phyloP scores from a whole-genome alignment of 1,140 invertebrate species.

The Diachasma alloeum region DNA sequence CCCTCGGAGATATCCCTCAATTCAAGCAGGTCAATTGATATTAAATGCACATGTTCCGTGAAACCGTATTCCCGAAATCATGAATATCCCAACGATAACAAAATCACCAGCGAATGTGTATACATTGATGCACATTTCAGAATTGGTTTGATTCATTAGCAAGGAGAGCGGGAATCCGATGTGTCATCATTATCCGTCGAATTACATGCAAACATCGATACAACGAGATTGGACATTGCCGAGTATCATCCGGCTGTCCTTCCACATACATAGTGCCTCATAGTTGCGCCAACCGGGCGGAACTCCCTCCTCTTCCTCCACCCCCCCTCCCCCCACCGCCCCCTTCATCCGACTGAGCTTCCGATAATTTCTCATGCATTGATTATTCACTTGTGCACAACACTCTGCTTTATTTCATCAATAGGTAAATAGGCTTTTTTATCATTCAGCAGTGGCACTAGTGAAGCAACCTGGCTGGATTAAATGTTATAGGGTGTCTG shows the following conservation, averaged over 20 bases:
- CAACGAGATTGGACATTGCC: constrained; percentile 20
- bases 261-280: not conserved
- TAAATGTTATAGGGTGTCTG: constrained; percentile 5
- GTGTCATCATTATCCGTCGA: constrained; percentile 31
- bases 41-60: not conserved
- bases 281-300: not conserved
- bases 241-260: not conserved
- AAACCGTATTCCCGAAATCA: not conserved
- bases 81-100: not conserved
- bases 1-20: not conserved
- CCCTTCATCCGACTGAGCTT: constrained; percentile 9
- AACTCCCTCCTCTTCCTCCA: not conserved
- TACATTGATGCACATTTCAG: constrained; percentile 1
- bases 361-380: constrained; percentile 31
- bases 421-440: not conserved
- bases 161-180: constrained; percentile 18
- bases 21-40: not conserved
- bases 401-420: not conserved
- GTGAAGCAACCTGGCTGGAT: not conserved
- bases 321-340: not conserved
- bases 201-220: constrained; percentile 32
- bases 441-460: not conserved
- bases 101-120: not conserved
- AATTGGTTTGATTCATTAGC: constrained; percentile 30
- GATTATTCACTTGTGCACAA: constrained; percentile 25